phyloP scores from a whole-genome alignment of 2,113 vertebrate genomes.

The Myanophis thanlyinensis region DNA sequence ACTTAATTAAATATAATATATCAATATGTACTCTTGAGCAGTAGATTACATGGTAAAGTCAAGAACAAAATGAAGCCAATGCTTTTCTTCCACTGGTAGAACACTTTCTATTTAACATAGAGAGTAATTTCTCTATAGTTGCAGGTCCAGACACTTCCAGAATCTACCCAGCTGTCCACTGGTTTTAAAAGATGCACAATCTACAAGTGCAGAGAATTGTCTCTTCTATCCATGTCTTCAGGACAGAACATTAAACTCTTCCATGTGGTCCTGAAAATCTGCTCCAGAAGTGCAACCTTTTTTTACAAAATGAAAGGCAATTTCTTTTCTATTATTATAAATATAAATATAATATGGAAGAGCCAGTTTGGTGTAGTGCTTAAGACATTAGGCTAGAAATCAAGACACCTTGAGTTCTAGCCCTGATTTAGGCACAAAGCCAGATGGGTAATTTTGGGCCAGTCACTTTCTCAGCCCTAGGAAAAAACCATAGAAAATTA shows the following conservation, averaged over 20 bases:
- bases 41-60: neutral
- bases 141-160: neutral
- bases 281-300: neutral
- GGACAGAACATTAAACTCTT: neutral
- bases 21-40: neutral
- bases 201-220: neutral
- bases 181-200: neutral
- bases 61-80: neutral
- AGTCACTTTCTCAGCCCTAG: neutral
- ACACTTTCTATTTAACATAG: neutral
- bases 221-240: neutral
- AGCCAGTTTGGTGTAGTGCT: neutral
- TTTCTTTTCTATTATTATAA: neutral
- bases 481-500: neutral
- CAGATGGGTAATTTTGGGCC: neutral
- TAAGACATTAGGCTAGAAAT: neutral
- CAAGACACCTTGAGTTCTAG: neutral
- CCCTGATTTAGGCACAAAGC: neutral
- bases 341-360: neutral
- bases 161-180: neutral
- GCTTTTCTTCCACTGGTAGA: neutral
- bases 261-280: neutral
- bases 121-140: neutral
- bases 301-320: neutral
- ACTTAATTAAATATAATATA: neutral